Evolutionary conservation across 1,140 invertebrate species (phyloP), one percentile per base, ranked within the genome.

Genomic region (Nautilus pompilius): DNA sequence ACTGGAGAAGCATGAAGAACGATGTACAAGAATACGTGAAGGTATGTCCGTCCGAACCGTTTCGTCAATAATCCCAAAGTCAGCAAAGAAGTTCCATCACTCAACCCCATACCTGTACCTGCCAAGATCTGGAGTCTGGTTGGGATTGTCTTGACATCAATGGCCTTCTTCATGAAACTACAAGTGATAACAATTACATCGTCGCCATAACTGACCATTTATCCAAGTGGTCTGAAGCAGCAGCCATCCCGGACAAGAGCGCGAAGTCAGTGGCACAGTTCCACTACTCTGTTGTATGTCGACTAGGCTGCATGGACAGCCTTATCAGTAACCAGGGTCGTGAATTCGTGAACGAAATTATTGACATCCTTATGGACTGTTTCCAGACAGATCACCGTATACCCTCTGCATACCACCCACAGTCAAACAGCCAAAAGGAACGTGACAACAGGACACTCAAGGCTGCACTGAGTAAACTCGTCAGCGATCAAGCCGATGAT

Each of bases 201-300:
- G 48, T 62, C 17, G 60, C 49, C 28, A 26, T 62, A 2, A 62
- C 60, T 5, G 60, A 62, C 33, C 34, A 62, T 30, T 62, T 62
- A n/a, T 53, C 51, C 1, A 55, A 55, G 28, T 62, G 30, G 10
- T 49, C 51, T 6, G 30, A 53, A 22, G 60, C 60, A 17, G 20
- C 46, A 29, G 60, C 60, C 28, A 36, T 55, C 60, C 30, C n/a
- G 10, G 41, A 51, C 3, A 60, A 60, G 17, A 60, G 36, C 2
- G n/a, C n/a, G n/a, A n/a, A n/a, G n/a, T n/a, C n/a, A n/a, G n/a
- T n/a, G n/a, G n/a, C n/a, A n/a, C 13, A 41, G 17, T 53, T 53
- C 10, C 49, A n/a, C 22, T 53, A 22, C 22, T 41, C 36, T 10
- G 5, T 22, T 3, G 41, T 60, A 8, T n/a, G n/a, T n/a, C 20